Conservation (phyloP, 2,797 vertebrate genomes). For the Podargus strigoides region DNA sequence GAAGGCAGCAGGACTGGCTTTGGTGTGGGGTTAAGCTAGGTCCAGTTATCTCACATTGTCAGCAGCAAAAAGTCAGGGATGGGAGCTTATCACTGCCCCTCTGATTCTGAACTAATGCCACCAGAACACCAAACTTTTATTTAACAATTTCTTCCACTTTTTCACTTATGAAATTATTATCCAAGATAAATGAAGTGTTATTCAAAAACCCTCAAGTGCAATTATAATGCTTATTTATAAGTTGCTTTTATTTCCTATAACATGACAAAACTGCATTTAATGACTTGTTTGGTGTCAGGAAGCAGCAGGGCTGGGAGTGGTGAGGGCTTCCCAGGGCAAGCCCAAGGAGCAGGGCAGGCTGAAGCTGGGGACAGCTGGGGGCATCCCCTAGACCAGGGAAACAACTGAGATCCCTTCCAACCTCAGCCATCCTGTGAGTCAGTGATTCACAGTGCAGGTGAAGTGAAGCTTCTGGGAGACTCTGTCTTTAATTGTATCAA, state of each 20-base stretch:
- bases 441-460: background rate
- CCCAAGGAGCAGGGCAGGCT: background rate
- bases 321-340: background rate
- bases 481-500: background rate
- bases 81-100: background rate
- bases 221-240: background rate
- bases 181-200: background rate
- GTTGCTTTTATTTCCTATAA: background rate
- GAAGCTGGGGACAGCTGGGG: background rate
- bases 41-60: background rate
- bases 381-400: background rate
- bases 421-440: background rate
- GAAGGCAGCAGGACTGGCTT: background rate
- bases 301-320: background rate
- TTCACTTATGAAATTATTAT: background rate
- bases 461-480: background rate
- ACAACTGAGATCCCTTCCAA: background rate
- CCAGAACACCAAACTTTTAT: background rate
- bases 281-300: background rate
- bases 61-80: background rate
- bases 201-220: background rate
- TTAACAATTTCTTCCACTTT: background rate
- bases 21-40: background rate
- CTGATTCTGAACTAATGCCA: background rate
- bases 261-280: background rate